A percentile compares a stretch with the other conserved stretches of the same genome.
Conservation (phyloP, 2,888 invertebrate species). For the Stictocephala bisonia region DNA sequence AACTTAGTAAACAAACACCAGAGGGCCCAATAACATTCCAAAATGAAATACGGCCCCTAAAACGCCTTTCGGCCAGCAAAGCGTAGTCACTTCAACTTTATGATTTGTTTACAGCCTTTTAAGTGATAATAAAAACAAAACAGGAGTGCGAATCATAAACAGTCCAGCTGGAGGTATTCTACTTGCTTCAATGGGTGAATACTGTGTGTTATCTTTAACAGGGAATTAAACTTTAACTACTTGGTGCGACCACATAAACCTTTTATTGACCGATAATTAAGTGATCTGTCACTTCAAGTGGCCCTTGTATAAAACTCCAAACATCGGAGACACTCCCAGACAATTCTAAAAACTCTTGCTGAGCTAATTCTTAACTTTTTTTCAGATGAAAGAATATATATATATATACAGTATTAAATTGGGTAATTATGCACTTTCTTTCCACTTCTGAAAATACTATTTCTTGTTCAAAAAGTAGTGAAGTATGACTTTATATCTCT, state of each 20-base stretch:
- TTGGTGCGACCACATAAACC: constrained; percentile 16
- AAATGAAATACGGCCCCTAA: constrained; percentile 31
- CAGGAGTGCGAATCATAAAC: constrained; percentile 38
- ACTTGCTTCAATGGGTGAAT: not conserved
- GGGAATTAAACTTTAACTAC: constrained; percentile 11
- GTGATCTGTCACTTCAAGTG: constrained; percentile 31
- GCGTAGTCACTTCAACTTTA: constrained; percentile 24
- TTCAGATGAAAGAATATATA: no score
- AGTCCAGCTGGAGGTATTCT: not conserved
- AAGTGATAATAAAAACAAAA: constrained; percentile 50
- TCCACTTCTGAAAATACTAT: no score
- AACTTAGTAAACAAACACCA: constrained; percentile 7
- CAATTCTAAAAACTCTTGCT: no score
- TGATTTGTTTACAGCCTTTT: constrained; percentile 47
- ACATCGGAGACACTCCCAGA: no score
- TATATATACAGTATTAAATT: no score
- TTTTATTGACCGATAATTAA: constrained; percentile 28
- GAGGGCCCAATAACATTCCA: constrained; percentile 5
- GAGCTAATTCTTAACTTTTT: no score
- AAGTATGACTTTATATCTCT: no score
- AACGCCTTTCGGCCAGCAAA: not conserved
- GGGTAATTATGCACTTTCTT: no score
- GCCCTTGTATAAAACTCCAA: constrained; percentile 18
- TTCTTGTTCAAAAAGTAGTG: no score
- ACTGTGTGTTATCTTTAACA: not conserved